These are phyloP conservation scores for Bombus sylvicola DNA, from an alignment of 1,140 invertebrate species.

Conservation along the genomic window DNA sequence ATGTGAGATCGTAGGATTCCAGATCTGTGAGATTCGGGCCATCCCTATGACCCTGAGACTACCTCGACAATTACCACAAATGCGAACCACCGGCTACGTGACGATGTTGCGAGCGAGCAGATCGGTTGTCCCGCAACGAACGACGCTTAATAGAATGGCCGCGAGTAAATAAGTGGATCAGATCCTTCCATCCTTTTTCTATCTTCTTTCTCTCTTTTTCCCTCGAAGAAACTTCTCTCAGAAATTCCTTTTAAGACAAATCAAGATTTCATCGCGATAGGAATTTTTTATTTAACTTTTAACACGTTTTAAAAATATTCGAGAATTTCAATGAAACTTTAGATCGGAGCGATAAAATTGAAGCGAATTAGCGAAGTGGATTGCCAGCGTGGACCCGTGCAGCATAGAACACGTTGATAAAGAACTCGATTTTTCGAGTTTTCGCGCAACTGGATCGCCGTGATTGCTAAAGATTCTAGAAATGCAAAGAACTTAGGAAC, in stretches of 20 bases:
- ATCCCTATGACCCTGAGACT: conserved; percentile 24
- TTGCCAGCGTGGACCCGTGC: too few species aligned
- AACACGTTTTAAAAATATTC: too few species aligned
- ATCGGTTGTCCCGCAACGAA: conserved; percentile 21
- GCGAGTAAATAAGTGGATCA: conserved; percentile 1
- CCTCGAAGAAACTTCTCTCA: background rate
- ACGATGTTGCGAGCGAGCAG: background rate
- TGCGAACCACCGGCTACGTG: conserved; percentile 23
- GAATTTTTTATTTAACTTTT: too few species aligned
- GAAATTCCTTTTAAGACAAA: background rate
- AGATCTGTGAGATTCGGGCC: background rate
- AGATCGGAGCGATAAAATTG: background rate
- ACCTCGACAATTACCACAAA: conserved; percentile 50
- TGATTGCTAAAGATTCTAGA: background rate
- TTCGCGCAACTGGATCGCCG: background rate
- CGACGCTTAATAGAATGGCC: conserved; percentile 8
- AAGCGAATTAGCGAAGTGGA: background rate
- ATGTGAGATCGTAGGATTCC: background rate
- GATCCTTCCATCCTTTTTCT: background rate
- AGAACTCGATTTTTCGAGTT: too few species aligned
- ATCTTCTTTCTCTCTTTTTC: background rate
- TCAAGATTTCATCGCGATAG: background rate
- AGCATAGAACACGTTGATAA: too few species aligned
- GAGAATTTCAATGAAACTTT: background rate
- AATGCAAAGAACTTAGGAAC: background rate